Conservation (phyloP, 2,888 invertebrate genomes). For the Pseudococcus jackbeardsleyi region DNA sequence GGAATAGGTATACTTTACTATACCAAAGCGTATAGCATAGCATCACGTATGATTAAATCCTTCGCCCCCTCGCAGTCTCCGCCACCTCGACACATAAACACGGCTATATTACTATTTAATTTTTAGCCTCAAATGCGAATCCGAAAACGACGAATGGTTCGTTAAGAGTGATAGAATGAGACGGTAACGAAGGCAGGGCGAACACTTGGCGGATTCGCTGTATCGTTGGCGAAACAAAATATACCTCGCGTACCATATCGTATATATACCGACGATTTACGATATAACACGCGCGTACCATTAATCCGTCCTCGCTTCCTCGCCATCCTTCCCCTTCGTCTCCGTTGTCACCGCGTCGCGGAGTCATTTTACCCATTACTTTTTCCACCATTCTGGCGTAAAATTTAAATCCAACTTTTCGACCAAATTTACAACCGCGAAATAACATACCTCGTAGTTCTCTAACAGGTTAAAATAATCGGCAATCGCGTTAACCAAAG, state of each 20-base stretch:
- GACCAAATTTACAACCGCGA: background rate
- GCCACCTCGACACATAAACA: background rate
- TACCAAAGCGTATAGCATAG: background rate
- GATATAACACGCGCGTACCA: background rate
- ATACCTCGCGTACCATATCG: background rate
- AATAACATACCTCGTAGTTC: background rate
- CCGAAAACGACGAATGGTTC: background rate
- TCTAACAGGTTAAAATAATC: background rate
- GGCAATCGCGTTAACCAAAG: background rate
- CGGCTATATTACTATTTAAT: background rate
- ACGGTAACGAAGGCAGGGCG: background rate
- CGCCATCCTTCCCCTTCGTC: background rate
- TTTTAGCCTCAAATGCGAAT: background rate
- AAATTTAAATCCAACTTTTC: background rate
- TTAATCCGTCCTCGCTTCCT: background rate
- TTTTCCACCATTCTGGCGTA: background rate
- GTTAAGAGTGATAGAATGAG: background rate
- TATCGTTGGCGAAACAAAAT: background rate
- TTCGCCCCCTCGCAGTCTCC: background rate
- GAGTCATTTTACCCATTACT: background rate
- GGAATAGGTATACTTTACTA: background rate
- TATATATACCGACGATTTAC: background rate
- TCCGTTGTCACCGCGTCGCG: background rate
- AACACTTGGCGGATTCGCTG: background rate
- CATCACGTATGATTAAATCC: background rate